Percentiles rank a stretch among this genome's conserved stretches.
Conservation (phyloP, 1,140 invertebrate species). For the Drosophila nigrodunni region DNA sequence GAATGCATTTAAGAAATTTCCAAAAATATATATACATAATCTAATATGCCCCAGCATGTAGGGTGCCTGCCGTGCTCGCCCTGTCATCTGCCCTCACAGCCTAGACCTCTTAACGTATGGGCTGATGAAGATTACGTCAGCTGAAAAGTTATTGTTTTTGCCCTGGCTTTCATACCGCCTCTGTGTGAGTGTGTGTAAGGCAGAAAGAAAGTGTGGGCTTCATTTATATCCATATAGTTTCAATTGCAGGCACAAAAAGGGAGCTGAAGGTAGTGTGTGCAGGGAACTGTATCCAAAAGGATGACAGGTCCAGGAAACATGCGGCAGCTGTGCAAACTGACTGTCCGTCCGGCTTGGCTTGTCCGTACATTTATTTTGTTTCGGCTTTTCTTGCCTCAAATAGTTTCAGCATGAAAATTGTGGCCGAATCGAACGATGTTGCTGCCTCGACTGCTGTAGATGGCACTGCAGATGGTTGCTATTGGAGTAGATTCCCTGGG, state of each 20-base stretch:
- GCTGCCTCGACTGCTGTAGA: neutral
- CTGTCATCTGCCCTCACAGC: neutral
- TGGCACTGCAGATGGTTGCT: conserved; percentile 17
- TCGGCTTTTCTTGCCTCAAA: conserved; percentile 51
- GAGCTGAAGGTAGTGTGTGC: conserved; percentile 35
- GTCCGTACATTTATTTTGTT: conserved; percentile 30
- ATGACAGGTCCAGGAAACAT: conserved; percentile 65
- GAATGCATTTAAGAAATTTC: neutral
- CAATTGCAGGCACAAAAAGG: conserved; percentile 38
- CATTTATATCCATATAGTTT: conserved; percentile 78
- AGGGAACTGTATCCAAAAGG: conserved; percentile 31
- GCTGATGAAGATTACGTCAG: conserved; percentile 81
- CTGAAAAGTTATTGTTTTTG: conserved; percentile 83
- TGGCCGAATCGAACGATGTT: conserved; percentile 62
- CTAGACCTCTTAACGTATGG: conserved; percentile 28
- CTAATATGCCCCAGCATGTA: neutral
- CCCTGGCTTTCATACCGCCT: conserved; percentile 50
- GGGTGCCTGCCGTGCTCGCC: neutral
- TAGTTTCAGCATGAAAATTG: conserved; percentile 71
- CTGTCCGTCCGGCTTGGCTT: conserved; percentile 4
- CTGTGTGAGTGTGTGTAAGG: neutral
- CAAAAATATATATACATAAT: neutral
- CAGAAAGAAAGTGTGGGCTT: conserved; percentile 48
- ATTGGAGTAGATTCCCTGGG: conserved; percentile 22
- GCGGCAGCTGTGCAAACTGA: conserved; percentile 69